Conservation (phyloP, 2,113 vertebrate genomes). For the Turdus rufiventris region DNA sequence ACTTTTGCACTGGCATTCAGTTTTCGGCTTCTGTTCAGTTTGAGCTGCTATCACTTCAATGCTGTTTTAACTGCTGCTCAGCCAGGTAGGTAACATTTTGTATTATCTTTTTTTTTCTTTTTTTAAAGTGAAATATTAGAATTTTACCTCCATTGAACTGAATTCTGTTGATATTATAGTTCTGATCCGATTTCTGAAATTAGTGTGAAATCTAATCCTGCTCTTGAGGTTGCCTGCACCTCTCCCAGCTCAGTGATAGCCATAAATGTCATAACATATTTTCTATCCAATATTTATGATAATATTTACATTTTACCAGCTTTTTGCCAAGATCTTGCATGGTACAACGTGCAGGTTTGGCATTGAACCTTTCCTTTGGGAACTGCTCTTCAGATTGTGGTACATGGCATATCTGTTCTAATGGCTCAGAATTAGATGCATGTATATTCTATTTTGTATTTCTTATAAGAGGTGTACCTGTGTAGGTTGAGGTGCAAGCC, state of each 20-base stretch:
- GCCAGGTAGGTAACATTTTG: neutral
- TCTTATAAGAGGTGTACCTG: neutral
- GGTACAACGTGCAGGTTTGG: neutral
- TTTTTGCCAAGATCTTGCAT: neutral
- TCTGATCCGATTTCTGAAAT: neutral
- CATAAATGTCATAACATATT: neutral
- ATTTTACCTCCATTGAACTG: neutral
- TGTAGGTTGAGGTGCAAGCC: neutral
- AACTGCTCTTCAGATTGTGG: neutral
- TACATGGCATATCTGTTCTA: neutral
- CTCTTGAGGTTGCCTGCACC: neutral
- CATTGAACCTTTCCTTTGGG: neutral
- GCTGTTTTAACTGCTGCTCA: neutral
- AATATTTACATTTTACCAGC: neutral
- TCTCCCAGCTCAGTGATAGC: neutral
- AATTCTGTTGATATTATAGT: neutral
- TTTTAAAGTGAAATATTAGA: neutral
- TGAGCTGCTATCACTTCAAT: neutral
- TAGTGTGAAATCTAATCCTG: neutral
- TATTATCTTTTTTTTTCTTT: neutral
- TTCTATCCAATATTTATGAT: neutral
- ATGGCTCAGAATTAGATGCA: neutral
- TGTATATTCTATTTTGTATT: fast-evolving
- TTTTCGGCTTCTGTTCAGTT: neutral
- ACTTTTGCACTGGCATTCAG: neutral